Evolutionary conservation across 2,113 vertebrate species (phyloP).

Genomic region (Scytalopus superciliaris): DNA sequence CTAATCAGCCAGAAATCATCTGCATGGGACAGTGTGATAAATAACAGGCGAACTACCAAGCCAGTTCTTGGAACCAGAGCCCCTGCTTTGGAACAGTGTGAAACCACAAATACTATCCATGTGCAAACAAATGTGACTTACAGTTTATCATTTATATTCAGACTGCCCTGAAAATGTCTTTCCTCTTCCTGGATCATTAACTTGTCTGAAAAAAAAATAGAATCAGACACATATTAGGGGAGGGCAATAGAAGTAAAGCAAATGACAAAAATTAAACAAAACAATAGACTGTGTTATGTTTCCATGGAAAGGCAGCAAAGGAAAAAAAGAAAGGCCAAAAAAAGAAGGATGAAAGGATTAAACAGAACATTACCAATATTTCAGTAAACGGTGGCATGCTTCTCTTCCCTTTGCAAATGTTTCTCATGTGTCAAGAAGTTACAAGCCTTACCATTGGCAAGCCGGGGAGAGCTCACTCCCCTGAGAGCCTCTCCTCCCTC

Average conservation of each 20-base stretch:
- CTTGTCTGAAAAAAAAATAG: slow-evolving; percentile 54
- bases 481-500: neutral
- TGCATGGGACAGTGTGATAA: slow-evolving; percentile 7
- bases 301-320: slow-evolving; percentile 54
- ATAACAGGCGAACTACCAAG: neutral
- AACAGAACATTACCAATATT: slow-evolving; percentile 2
- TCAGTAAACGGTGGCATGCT: neutral
- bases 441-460: neutral
- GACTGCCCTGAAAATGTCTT: slow-evolving; percentile 34
- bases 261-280: slow-evolving; percentile 61
- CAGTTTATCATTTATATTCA: slow-evolving; percentile 28
- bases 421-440: neutral
- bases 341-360: neutral
- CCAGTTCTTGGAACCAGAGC: slow-evolving; percentile 30
- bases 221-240: slow-evolving; percentile 45
- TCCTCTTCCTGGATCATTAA: slow-evolving; percentile 49
- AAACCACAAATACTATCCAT: slow-evolving; percentile 3
- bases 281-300: slow-evolving; percentile 58
- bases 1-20: slow-evolving; percentile 14
- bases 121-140: slow-evolving; percentile 43
- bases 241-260: slow-evolving; percentile 51
- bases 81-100: slow-evolving; percentile 18
- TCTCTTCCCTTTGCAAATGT: neutral
- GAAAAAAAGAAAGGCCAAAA: slow-evolving; percentile 4
- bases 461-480: neutral